A percentile compares a stretch with the other conserved stretches of the same genome.
Evolutionary conservation across 2,113 vertebrate species (phyloP).

Genomic region (Oreochromis aureus): DNA sequence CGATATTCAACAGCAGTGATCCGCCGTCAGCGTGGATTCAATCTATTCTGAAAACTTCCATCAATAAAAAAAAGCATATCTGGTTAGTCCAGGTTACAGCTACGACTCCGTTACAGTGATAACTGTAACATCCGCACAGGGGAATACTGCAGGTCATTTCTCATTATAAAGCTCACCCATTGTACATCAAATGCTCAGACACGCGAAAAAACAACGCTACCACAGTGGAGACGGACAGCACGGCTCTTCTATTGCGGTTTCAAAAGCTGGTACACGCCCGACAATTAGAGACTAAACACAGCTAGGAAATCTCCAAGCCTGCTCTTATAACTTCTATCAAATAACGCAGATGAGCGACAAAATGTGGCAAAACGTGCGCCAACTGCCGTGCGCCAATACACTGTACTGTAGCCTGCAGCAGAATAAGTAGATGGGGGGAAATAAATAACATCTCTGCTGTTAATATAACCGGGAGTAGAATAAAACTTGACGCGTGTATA

Average conservation of each 20-base stretch:
- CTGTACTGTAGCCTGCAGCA: background rate
- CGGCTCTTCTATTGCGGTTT: constrained; percentile 9
- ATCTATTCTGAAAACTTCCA: constrained; percentile 39
- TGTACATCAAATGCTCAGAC: background rate
- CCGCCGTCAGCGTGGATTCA: background rate
- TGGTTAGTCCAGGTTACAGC: background rate
- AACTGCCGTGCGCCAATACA: background rate
- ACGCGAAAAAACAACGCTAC: background rate
- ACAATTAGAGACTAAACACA: background rate
- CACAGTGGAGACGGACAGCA: background rate
- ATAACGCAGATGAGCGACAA: background rate
- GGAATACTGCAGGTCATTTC: background rate
- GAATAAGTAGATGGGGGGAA: background rate
- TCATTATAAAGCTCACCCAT: background rate
- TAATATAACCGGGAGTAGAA: background rate
- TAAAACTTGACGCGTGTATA: constrained; percentile 44
- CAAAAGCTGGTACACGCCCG: constrained; percentile 45
- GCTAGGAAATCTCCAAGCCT: background rate
- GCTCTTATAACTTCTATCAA: background rate
- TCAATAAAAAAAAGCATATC: constrained; percentile 14
- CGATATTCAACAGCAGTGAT: background rate
- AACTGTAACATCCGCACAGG: background rate
- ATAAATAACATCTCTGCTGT: background rate
- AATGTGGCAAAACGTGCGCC: background rate
- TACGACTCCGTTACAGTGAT: background rate